These are phyloP conservation scores for Digitonthophagus gazella DNA, from an alignment of 2,888 invertebrate species.

Conservation along the genomic window DNA sequence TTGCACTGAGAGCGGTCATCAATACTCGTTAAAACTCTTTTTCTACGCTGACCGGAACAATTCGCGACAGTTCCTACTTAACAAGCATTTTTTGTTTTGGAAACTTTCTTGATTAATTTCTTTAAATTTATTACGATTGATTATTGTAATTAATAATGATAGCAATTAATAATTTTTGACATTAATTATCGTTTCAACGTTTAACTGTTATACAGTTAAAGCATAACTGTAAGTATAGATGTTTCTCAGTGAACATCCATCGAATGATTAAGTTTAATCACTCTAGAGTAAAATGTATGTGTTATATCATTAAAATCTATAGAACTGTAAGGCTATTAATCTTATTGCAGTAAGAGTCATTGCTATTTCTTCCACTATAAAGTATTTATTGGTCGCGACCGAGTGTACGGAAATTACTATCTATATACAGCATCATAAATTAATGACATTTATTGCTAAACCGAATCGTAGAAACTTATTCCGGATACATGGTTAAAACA, in stretches of 20 bases:
- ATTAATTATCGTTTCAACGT: not conserved
- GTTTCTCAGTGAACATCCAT: not conserved
- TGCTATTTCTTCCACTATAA: slow-evolving; percentile 4
- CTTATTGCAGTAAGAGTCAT: slow-evolving; percentile 2
- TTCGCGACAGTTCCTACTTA: not conserved
- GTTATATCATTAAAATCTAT: not conserved
- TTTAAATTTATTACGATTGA: not conserved
- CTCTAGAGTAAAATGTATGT: not conserved
- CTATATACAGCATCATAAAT: slow-evolving; percentile 13
- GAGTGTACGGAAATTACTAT: slow-evolving; percentile 12
- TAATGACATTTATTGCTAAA: not conserved
- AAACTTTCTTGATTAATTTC: not conserved
- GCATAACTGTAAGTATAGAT: not conserved
- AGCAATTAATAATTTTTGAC: not conserved
- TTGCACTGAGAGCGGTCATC: slow-evolving; percentile 43
- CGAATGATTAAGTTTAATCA: not conserved
- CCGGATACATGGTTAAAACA: too few species aligned
- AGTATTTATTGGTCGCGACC: slow-evolving; percentile 14
- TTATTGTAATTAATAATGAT: not conserved
- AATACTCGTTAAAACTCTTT: slow-evolving; percentile 39
- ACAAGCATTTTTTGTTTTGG: not conserved
- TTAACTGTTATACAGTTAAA: not conserved
- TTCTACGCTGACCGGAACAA: not conserved
- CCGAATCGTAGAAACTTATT: not conserved
- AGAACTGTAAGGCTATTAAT: not conserved